Evolutionary conservation across 2,113 vertebrate species (phyloP).

Genomic region (Dipodomys spectabilis): DNA sequence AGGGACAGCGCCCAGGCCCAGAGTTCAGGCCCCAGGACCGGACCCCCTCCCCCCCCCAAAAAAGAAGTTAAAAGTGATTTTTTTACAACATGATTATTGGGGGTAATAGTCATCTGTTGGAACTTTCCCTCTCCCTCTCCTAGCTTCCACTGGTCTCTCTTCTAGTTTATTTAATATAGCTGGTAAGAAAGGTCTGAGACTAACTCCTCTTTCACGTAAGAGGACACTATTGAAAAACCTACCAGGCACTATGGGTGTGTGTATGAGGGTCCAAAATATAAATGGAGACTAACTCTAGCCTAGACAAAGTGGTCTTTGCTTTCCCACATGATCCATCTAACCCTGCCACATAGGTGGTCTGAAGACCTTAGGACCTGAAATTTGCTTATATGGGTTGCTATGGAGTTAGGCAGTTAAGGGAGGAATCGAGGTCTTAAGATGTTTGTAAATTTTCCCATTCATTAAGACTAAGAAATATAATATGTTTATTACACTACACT

Average conservation of each 20-base stretch:
- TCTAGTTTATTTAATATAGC: background rate
- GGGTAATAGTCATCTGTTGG: background rate
- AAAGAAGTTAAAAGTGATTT: background rate
- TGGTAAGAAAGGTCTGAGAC: background rate
- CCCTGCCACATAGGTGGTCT: background rate
- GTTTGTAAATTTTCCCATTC: conserved; percentile 18
- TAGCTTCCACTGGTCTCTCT: background rate
- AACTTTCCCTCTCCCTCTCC: background rate
- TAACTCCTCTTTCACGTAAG: background rate
- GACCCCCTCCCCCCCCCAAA: too few species aligned
- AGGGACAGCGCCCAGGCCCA: too few species aligned
- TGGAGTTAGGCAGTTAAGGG: background rate
- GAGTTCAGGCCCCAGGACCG: too few species aligned
- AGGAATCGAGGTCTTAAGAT: background rate
- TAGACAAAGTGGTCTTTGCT: background rate
- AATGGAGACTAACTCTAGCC: background rate
- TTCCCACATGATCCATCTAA: background rate
- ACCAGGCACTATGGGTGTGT: background rate
- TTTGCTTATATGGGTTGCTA: background rate
- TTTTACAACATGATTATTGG: background rate
- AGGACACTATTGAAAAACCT: background rate
- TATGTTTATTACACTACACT: background rate
- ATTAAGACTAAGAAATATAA: background rate
- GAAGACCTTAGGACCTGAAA: background rate
- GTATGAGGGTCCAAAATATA: background rate